These are phyloP conservation scores for Orthonyx spaldingii DNA, from an alignment of 2,113 vertebrate species.

Conservation along the genomic window DNA sequence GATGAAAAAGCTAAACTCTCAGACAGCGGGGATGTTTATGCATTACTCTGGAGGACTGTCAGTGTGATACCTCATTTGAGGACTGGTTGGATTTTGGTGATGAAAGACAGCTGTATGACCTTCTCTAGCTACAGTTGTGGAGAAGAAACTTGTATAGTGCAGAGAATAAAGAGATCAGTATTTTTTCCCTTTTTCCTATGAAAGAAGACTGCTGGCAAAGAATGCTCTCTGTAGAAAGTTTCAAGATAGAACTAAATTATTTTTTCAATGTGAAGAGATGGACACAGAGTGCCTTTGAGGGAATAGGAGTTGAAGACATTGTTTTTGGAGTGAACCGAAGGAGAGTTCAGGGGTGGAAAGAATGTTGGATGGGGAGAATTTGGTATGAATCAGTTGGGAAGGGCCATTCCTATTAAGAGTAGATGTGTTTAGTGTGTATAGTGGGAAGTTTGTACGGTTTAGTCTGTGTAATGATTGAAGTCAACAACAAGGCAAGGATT, in stretches of 20 bases:
- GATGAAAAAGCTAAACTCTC: neutral
- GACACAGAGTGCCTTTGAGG: neutral
- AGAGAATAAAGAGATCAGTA: neutral
- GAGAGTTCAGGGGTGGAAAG: neutral
- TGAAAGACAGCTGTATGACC: neutral
- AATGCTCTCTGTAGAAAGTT: neutral
- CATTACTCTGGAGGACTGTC: neutral
- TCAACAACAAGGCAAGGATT: neutral
- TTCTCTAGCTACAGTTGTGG: neutral
- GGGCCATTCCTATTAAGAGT: neutral
- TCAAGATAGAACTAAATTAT: neutral
- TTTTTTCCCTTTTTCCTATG: neutral
- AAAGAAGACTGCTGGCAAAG: neutral
- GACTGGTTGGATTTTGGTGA: neutral
- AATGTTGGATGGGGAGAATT: neutral
- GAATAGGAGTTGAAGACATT: neutral
- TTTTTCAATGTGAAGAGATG: neutral
- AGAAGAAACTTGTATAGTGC: neutral
- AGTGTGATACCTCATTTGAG: neutral
- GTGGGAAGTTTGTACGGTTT: neutral
- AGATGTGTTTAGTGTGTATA: rapidly evolving
- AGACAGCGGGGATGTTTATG: neutral
- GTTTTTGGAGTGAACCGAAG: neutral
- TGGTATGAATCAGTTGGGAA: neutral
- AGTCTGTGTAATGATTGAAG: neutral